Evolutionary conservation across 2,888 invertebrate genomes (phyloP).

Genomic region (Drosophila rubida): DNA sequence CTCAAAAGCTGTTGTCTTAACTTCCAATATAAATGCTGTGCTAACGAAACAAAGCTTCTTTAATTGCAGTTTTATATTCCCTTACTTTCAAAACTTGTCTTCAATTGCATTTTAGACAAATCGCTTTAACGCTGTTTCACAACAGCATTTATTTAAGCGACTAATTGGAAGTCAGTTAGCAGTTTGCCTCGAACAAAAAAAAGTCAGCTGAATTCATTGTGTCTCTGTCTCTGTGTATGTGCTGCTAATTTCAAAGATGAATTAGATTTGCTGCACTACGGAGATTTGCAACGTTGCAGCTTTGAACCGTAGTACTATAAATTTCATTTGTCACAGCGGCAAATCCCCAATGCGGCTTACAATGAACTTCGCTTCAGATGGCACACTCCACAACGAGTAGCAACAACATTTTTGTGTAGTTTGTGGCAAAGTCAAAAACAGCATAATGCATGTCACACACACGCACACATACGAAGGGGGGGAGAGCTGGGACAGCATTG

Average conservation of each 20-base stretch:
- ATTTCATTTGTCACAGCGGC: conserved; percentile 75
- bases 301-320: conserved; percentile 68
- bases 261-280: conserved; percentile 65
- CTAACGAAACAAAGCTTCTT: background rate
- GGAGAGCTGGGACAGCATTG: conserved; percentile 40
- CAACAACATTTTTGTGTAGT: conserved; percentile 69
- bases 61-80: background rate
- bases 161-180: conserved; percentile 6
- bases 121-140: background rate
- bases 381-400: conserved; percentile 12
- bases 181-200: background rate
- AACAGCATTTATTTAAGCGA: background rate
- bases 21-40: too few relatives aligned
- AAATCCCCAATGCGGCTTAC: conserved; percentile 67
- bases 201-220: conserved; percentile 35
- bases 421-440: conserved; percentile 78
- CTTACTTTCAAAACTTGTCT: too few relatives aligned
- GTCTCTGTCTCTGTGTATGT: conserved; percentile 12
- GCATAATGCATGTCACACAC: conserved; percentile 75
- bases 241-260: conserved; percentile 75
- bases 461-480: conserved; percentile 44
- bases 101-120: background rate
- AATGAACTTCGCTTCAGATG: conserved; percentile 64
- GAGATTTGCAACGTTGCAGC: conserved; percentile 71
- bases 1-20: too few relatives aligned